A percentile compares a stretch with the other conserved stretches of the same genome.
Evolutionary conservation across 1,140 invertebrate genomes (phyloP).

Genomic region (Probaryconus sp.): DNA sequence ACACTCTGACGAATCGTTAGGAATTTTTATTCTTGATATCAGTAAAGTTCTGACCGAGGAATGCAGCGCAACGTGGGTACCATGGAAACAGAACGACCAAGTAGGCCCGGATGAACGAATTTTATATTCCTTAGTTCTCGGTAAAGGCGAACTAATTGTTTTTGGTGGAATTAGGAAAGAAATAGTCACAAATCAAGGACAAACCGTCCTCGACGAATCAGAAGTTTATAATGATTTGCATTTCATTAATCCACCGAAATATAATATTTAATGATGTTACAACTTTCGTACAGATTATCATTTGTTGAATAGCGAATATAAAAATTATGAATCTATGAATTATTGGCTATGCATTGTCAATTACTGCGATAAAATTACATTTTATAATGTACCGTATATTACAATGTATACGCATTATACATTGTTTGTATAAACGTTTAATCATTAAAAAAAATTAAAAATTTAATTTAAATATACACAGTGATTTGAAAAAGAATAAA

Average conservation of each 20-base stretch:
- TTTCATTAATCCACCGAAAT: constrained; percentile 85
- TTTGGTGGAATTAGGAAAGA: constrained; percentile 96
- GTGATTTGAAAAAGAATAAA: no score
- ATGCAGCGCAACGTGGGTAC: constrained; percentile 87
- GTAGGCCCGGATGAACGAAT: constrained; percentile 92
- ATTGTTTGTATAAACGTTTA: no score
- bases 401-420: no score
- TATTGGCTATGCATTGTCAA: no score
- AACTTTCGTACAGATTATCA: no score
- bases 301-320: no score
- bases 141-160: constrained; percentile 94
- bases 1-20: constrained; percentile 81
- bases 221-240: constrained; percentile 88
- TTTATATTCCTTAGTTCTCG: constrained; percentile 92
- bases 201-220: constrained; percentile 73
- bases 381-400: no score
- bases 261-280: constrained; percentile 46
- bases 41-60: constrained; percentile 83
- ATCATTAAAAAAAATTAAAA: no score
- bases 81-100: constrained; percentile 81
- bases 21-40: constrained; percentile 93
- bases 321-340: no score
- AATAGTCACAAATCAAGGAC: constrained; percentile 69
- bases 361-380: no score
- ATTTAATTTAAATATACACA: no score